A percentile compares a stretch with the other conserved stretches of the same genome.
phyloP scores from a whole-genome alignment of 2,888 invertebrate genomes.

The Tridacna gigas region DNA sequence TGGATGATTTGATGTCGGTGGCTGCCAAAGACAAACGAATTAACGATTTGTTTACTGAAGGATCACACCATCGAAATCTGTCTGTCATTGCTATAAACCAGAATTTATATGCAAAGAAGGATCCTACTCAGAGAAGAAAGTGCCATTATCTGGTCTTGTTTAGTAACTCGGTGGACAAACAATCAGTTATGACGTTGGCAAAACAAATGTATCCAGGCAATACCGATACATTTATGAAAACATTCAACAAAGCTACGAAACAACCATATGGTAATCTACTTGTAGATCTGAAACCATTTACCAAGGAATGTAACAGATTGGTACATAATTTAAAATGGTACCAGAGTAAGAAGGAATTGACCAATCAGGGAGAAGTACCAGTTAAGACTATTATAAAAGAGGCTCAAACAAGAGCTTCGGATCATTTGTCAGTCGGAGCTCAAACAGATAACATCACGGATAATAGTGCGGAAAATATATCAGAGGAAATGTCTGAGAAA shows the following conservation, averaged over 20 bases:
- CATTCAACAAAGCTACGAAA: constrained; percentile 38
- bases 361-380: no score
- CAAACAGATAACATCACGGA: no score
- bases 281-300: constrained; percentile 1
- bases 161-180: constrained; percentile 23
- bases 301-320: no score
- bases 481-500: no score
- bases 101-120: constrained; percentile 33
- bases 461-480: no score
- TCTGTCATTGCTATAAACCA: constrained; percentile 32
- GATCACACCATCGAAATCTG: constrained; percentile 28
- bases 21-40: constrained; percentile 38
- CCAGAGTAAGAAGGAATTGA: no score
- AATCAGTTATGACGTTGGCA: constrained; percentile 9
- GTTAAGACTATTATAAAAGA: no score
- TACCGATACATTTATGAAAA: constrained; percentile 25
- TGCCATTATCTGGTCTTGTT: constrained; percentile 35
- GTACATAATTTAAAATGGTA: no score
- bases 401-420: no score
- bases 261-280: constrained; percentile 32
- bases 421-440: no score
- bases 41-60: constrained; percentile 48
- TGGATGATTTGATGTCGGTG: constrained; percentile 46
- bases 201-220: constrained; percentile 57
- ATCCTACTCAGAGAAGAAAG: constrained; percentile 33